Evolutionary conservation across 1,140 invertebrate species (phyloP), one percentile per base, ranked within the genome.

Genomic region (Drosophila subobscura): DNA sequence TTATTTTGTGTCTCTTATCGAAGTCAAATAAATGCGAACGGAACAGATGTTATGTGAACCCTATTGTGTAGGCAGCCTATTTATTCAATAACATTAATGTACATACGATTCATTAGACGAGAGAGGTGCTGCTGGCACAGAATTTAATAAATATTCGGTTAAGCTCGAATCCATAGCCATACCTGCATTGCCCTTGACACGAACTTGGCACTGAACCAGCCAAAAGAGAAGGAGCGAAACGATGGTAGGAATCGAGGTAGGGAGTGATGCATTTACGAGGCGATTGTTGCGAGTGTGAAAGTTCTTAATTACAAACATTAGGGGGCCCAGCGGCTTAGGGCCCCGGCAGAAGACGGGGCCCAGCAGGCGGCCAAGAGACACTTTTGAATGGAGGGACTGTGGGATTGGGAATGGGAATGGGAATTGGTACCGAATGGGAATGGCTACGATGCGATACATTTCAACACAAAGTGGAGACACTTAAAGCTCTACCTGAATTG

Each of bases 231-330:
- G 37, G 61, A 7, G 23, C 4, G 33, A 12, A 37, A 37, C 3
- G 33, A 37, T 37, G 33, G 33, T 12, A 37, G 33, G 33, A 12
- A 37, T 37, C 33, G 29, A 46, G 50, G 16, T 40, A 71, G 71
- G 79, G 72, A 83, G 71, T 56, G 67, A 63, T 71, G 88, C 81
- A 63, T 86, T 86, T 88, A 86, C 83, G 81, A 86, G 68, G 83
- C 81, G 76, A 89, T 91, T 91, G 85, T 88, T 88, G 79, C 81
- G 89, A 91, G 89, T 91, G 89, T 91, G 89, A 91, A 91, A 91
- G 85, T 91, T 91, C 81, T 89, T 91, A 90, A 88, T 91, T 88
- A 85, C 77, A 84, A 90, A 89, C 89, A 89, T 91, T 91, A 90
- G 89, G 89, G 85, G 89, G 89, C 73, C 85, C 72, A 78, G 72